These are phyloP conservation scores for Eupithecia pulchellata DNA, from an alignment of 2,888 invertebrate species.

Conservation along the genomic window DNA sequence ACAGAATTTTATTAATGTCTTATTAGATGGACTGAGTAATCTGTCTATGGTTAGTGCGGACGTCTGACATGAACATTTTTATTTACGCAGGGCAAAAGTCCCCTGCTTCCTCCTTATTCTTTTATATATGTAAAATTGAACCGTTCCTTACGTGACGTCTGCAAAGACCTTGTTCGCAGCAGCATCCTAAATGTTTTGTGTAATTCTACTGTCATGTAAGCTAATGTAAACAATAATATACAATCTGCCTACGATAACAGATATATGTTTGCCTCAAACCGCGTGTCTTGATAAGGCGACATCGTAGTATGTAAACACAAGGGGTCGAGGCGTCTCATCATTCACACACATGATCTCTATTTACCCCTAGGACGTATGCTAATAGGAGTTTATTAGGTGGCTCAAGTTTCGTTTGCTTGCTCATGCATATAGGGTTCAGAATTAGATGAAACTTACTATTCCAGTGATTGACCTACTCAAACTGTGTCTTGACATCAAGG, in stretches of 20 bases:
- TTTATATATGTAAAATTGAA: too few species aligned
- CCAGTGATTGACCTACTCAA: too few species aligned
- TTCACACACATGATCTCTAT: constrained; percentile 18
- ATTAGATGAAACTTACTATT: too few species aligned
- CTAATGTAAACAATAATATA: background rate
- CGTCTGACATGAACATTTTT: too few species aligned
- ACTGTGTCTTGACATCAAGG: too few species aligned
- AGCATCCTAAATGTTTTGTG: background rate
- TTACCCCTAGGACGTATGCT: constrained; percentile 2
- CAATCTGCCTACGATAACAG: background rate
- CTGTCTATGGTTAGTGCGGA: too few species aligned
- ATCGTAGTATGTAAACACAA: constrained; percentile 21
- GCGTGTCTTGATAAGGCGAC: constrained; percentile 22
- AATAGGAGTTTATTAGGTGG: background rate
- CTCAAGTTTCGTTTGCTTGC: background rate
- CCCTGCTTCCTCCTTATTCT: too few species aligned
- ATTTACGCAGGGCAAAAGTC: too few species aligned
- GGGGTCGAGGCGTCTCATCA: constrained; percentile 16
- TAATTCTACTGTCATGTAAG: background rate
- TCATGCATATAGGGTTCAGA: background rate
- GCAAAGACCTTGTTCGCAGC: background rate
- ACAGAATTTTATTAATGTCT: too few species aligned
- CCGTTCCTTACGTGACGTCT: too few species aligned
- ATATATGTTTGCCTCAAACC: constrained; percentile 10
- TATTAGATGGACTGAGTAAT: too few species aligned